Base-by-base conservation (phyloP, 2,888 invertebrate genomes). In the Scaptomyza tumidula region DNA sequence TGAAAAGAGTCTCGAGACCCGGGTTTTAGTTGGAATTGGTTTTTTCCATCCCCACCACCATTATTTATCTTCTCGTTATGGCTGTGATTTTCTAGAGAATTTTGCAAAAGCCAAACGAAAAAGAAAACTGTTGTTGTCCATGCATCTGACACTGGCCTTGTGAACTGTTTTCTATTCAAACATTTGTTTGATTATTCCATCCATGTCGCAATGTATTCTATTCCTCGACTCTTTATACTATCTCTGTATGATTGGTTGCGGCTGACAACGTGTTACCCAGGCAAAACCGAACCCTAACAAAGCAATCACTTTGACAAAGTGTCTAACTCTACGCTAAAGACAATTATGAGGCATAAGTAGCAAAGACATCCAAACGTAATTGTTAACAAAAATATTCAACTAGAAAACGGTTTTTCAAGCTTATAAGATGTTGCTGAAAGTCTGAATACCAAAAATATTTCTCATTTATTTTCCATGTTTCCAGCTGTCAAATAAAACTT, bases 131-230 rank as follows among this genome's bases (percentile, higher is more conserved):
- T 41, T 41, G 9, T 41, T 72, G 60, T 61, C 67, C 71, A 57
- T 46, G 50, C 39, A 16, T 41, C 37, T 33, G 52, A 41, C 41
- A 19, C 43, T 52, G 71, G 43, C 53, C 56, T 44, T 64, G 52
- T 27, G 54, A 72, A 75, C 44, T 64, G 43, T 63, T 62, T 57
- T 67, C 54, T 68, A 73, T 86, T 63, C 70, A 74, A 77, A 69
- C 74, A 64, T 75, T 75, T 80, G 72, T 78, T 78, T 78, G 85
- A 84, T 71, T 81, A 84, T 81, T 68, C 61, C 57, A 63, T 50
- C 49, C 53, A 76, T 67, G 59, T 37, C 45, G 24, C 53, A 44
- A 9, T 52, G 3, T 16, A 46, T 39, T 35, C 19, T 35, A n/a
- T 39, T 24, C 24, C 33, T 50, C 44, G 10, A 16, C 9, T 44